Conservation (phyloP, 2,797 vertebrate species). For the Sebastes steindachneri region DNA sequence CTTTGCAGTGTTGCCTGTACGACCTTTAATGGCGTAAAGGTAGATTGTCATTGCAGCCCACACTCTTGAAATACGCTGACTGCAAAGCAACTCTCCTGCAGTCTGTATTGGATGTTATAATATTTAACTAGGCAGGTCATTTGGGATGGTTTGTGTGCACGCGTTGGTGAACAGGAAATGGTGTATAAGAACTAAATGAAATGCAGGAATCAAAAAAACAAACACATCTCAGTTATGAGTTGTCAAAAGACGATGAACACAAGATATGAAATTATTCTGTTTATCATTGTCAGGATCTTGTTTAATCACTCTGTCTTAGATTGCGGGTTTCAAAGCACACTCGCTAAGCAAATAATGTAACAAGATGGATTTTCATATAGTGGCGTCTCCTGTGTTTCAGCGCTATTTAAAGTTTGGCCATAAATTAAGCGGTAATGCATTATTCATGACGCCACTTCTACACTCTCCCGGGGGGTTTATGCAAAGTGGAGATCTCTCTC, state of each 20-base stretch:
- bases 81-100: background rate
- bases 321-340: conserved; percentile 22
- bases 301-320: conserved; percentile 37
- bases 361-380: conserved; percentile 57
- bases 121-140: conserved; percentile 1
- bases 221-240: background rate
- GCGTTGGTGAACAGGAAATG: background rate
- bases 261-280: conserved; percentile 22
- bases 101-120: background rate
- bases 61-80: background rate
- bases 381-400: conserved; percentile 52
- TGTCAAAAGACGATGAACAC: conserved; percentile 12
- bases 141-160: background rate
- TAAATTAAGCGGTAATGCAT: conserved; percentile 75
- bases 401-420: conserved; percentile 78
- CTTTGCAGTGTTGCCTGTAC: background rate
- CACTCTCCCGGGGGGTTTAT: conserved; percentile 60
- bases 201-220: background rate
- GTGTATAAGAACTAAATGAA: background rate
- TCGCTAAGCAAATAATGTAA: conserved; percentile 56
- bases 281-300: conserved; percentile 27
- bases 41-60: background rate
- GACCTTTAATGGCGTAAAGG: background rate
- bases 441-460: conserved; percentile 74
- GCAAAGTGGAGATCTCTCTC: conserved; percentile 59